Conservation (phyloP, 2,888 invertebrate species). For the Camponotus fellah region DNA sequence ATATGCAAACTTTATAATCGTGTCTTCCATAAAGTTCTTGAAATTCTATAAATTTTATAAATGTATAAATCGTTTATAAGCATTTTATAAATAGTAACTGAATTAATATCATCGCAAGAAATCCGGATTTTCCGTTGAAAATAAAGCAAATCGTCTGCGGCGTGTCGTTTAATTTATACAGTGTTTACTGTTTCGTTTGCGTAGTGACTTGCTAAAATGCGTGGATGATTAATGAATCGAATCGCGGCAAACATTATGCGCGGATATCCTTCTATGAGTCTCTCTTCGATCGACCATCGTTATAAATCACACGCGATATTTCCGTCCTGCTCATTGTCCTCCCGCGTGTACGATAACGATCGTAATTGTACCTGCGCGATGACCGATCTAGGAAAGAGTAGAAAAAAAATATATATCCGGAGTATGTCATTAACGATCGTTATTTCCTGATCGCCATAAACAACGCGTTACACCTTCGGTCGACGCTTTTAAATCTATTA, state of each 20-base stretch:
- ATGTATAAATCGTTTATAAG: background rate
- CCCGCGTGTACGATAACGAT: conserved; percentile 62
- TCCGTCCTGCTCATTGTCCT: conserved; percentile 47
- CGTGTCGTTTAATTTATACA: conserved; percentile 61
- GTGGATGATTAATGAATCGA: conserved; percentile 70
- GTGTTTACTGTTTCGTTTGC: conserved; percentile 64
- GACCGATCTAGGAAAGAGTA: conserved; percentile 48
- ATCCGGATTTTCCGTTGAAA: conserved; percentile 18
- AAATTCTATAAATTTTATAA: too few relatives aligned
- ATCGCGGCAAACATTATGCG: conserved; percentile 33
- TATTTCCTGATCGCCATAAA: conserved; percentile 55
- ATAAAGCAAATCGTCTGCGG: conserved; percentile 33
- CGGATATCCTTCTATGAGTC: conserved; percentile 36
- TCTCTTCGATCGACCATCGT: conserved; percentile 58
- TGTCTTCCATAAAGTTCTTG: too few relatives aligned
- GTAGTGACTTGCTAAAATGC: conserved; percentile 68
- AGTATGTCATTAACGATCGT: conserved; percentile 52
- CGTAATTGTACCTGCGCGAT: conserved; percentile 62
- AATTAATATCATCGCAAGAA: background rate
- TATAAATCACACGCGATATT: conserved; percentile 73
- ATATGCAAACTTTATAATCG: background rate
- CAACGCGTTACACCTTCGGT: conserved; percentile 34
- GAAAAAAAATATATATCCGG: conserved; percentile 47
- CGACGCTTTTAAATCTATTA: conserved; percentile 37
- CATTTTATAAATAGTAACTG: background rate